Evolutionary conservation across 1,140 invertebrate genomes (phyloP).

Genomic region (Papilio helenus): DNA sequence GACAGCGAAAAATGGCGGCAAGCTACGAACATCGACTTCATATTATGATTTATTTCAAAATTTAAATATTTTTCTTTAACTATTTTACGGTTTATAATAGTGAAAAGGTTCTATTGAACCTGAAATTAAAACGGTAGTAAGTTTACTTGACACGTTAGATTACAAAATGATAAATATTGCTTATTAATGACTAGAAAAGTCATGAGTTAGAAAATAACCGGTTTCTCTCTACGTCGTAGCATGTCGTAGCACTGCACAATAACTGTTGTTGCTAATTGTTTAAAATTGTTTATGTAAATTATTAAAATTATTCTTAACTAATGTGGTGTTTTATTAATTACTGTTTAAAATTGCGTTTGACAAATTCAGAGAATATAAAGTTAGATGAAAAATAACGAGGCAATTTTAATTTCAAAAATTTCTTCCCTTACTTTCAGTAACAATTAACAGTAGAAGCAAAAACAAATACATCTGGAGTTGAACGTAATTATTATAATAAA

Average conservation of each 20-base stretch:
- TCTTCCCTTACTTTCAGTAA: not conserved
- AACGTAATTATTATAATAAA: constrained; percentile 39
- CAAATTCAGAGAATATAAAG: too few relatives aligned
- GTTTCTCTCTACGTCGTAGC: too few relatives aligned
- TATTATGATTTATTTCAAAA: constrained; percentile 4
- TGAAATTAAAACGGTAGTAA: not conserved
- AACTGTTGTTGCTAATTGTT: too few relatives aligned
- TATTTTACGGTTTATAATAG: not conserved
- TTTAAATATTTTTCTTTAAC: constrained; percentile 29
- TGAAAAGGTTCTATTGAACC: not conserved
- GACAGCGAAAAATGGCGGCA: constrained; percentile 48
- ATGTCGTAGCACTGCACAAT: too few relatives aligned
- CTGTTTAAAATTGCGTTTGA: too few relatives aligned
- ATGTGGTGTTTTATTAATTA: too few relatives aligned
- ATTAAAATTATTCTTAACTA: too few relatives aligned
- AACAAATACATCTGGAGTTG: constrained; percentile 22
- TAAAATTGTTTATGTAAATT: too few relatives aligned
- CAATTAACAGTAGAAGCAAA: not conserved
- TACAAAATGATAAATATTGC: not conserved
- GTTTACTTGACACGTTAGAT: not conserved
- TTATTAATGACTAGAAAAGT: not conserved
- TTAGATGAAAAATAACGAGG: too few relatives aligned
- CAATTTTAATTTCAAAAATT: not conserved
- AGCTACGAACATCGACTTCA: constrained; percentile 26
- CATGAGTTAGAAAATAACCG: too few relatives aligned